phyloP scores from a whole-genome alignment of 2,888 invertebrate genomes.

The Lapara coniferarum region DNA sequence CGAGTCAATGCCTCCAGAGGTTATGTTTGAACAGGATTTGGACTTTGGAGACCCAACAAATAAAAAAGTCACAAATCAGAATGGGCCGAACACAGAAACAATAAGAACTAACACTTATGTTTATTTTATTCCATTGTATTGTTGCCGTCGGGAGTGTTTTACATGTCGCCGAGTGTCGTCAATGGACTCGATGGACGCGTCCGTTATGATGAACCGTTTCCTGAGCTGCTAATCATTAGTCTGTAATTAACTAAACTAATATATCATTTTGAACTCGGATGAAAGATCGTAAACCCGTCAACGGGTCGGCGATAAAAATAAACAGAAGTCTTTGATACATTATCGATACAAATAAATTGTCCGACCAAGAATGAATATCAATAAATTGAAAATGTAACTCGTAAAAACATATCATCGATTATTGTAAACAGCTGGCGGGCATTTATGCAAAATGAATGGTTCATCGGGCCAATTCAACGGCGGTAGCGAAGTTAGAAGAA shows the following conservation, averaged over 20 bases:
- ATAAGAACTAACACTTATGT: constrained; percentile 61
- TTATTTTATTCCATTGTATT: constrained; percentile 58
- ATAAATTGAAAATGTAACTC: constrained; percentile 80
- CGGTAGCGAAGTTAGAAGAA: constrained; percentile 64
- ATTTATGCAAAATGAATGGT: constrained; percentile 77
- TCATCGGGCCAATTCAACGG: constrained; percentile 73
- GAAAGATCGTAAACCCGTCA: constrained; percentile 64
- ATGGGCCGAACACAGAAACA: constrained; percentile 64
- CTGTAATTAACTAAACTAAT: constrained; percentile 56
- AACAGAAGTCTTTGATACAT: constrained; percentile 76
- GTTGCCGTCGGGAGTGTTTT: constrained; percentile 45
- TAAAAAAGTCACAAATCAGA: constrained; percentile 63
- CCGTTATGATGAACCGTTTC: constrained; percentile 31
- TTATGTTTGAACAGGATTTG: constrained; percentile 69
- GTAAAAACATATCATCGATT: constrained; percentile 82
- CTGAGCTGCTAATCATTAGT: constrained; percentile 37
- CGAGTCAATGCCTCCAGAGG: constrained; percentile 73
- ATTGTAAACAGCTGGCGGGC: constrained; percentile 82
- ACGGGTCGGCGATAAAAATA: constrained; percentile 61
- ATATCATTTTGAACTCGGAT: constrained; percentile 51
- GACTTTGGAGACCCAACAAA: constrained; percentile 66
- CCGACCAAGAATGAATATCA: constrained; percentile 73
- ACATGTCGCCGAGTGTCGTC: constrained; percentile 38
- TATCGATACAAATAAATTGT: constrained; percentile 80
- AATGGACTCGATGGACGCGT: constrained; percentile 34